These are phyloP conservation scores for Nudaria mundana DNA, from an alignment of 2,888 invertebrate genomes.

Conservation along the genomic window DNA sequence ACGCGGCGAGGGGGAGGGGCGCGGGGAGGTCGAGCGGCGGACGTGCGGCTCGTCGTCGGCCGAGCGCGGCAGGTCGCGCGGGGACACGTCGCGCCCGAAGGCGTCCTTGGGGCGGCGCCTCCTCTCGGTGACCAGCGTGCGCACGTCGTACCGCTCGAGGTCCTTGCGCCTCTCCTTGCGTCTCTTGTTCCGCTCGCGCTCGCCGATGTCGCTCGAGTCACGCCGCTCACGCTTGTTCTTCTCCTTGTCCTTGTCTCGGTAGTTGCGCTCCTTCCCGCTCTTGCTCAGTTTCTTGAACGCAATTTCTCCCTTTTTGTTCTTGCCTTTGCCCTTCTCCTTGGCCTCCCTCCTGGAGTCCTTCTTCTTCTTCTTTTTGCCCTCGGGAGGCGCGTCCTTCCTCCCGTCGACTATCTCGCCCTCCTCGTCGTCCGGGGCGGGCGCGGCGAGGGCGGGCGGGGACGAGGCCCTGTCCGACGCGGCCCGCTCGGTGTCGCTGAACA, in stretches of 20 bases:
- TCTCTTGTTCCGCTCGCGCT: slow-evolving; percentile 58
- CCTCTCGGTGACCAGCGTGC: slow-evolving; percentile 87
- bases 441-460: slow-evolving; percentile 47
- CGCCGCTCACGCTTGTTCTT: slow-evolving; percentile 31
- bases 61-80: slow-evolving; percentile 32
- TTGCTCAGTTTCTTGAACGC: slow-evolving; percentile 91
- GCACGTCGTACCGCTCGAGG: slow-evolving; percentile 90
- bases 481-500: slow-evolving; percentile 82
- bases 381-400: slow-evolving; percentile 41
- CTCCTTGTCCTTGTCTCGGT: slow-evolving; percentile 74
- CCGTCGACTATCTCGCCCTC: slow-evolving; percentile 82
- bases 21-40: slow-evolving; percentile 29
- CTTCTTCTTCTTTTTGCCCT: slow-evolving; percentile 75
- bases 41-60: slow-evolving; percentile 10
- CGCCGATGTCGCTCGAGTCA: slow-evolving; percentile 32
- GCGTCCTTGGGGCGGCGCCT: slow-evolving; percentile 86
- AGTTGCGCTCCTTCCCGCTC: slow-evolving; percentile 82
- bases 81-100: slow-evolving; percentile 88
- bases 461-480: slow-evolving; percentile 57
- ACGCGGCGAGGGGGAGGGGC: slow-evolving; percentile 66
- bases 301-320: slow-evolving; percentile 78
- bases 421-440: slow-evolving; percentile 57
- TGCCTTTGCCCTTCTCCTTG: slow-evolving; percentile 66
- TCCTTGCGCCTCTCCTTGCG: slow-evolving; percentile 86
- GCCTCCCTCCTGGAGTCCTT: slow-evolving; percentile 75